Evolutionary conservation across 2,113 vertebrate genomes (phyloP).

Genomic region (Motacilla alba): DNA sequence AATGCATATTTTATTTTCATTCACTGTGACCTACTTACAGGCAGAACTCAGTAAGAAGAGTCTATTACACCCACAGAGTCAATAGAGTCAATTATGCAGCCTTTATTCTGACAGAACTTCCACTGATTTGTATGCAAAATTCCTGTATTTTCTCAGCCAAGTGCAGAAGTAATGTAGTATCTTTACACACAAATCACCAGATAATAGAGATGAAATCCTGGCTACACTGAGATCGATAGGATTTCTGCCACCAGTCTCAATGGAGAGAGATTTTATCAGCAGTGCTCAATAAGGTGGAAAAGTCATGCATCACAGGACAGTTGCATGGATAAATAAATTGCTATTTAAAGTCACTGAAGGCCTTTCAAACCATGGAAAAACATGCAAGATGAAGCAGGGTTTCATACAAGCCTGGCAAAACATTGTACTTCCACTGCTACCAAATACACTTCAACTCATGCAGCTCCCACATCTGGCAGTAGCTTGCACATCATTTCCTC

Average conservation of each 20-base stretch:
- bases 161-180: not conserved
- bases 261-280: not conserved
- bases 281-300: not conserved
- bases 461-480: not conserved
- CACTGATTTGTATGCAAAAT: conserved; percentile 18
- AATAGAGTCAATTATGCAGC: conserved; percentile 24
- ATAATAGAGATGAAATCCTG: not conserved
- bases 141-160: not conserved
- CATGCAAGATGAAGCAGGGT: not conserved
- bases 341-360: not conserved
- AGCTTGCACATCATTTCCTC: not conserved
- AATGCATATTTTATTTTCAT: conserved; percentile 46
- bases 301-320: not conserved
- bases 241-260: not conserved
- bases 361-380: not conserved
- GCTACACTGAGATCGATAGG: not conserved
- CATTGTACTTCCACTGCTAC: not conserved
- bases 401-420: not conserved
- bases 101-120: conserved; percentile 18
- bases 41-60: conserved; percentile 9
- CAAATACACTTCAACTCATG: not conserved
- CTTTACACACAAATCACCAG: not conserved
- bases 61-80: conserved; percentile 23
- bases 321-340: not conserved
- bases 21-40: conserved; percentile 51